A percentile compares a stretch with the other conserved stretches of the same genome.
Conservation (phyloP, 1,140 invertebrate species). For the Drosophila nasuta region DNA sequence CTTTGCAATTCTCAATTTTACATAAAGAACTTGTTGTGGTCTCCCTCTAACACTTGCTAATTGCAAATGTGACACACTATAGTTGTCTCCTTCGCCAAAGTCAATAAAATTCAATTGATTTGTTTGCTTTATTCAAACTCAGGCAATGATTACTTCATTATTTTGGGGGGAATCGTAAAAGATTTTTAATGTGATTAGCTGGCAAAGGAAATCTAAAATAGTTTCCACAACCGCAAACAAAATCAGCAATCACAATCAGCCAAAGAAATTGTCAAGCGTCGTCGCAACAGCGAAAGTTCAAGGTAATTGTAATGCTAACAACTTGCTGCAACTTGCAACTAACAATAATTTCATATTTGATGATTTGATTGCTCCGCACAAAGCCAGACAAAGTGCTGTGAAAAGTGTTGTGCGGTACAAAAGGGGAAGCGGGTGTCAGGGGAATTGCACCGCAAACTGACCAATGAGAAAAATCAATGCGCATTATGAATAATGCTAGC, state of each 20-base stretch:
- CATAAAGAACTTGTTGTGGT: too few species aligned
- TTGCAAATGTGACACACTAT: too few species aligned
- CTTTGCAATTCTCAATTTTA: too few species aligned
- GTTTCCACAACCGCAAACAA: background rate
- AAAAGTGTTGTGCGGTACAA: background rate
- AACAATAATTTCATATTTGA: slow-evolving; percentile 17
- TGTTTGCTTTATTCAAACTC: background rate
- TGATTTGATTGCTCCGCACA: slow-evolving; percentile 24
- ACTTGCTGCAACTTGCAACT: slow-evolving; percentile 1
- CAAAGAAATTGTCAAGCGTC: slow-evolving; percentile 16
- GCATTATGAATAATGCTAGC: slow-evolving; percentile 28
- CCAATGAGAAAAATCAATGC: slow-evolving; percentile 35
- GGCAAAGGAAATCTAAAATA: background rate
- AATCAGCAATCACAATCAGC: background rate
- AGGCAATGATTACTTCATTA: slow-evolving; percentile 1
- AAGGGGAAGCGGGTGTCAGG: background rate
- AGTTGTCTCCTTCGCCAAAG: too few species aligned
- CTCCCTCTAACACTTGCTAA: too few species aligned
- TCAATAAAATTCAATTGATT: background rate
- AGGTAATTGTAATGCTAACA: slow-evolving; percentile 22
- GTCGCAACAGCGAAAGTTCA: slow-evolving; percentile 10
- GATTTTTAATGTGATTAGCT: background rate
- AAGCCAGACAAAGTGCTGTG: background rate
- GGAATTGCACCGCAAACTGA: slow-evolving; percentile 10
- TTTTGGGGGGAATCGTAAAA: background rate